Conservation (phyloP, 1,140 invertebrate genomes). For the Cephus cinctus region DNA sequence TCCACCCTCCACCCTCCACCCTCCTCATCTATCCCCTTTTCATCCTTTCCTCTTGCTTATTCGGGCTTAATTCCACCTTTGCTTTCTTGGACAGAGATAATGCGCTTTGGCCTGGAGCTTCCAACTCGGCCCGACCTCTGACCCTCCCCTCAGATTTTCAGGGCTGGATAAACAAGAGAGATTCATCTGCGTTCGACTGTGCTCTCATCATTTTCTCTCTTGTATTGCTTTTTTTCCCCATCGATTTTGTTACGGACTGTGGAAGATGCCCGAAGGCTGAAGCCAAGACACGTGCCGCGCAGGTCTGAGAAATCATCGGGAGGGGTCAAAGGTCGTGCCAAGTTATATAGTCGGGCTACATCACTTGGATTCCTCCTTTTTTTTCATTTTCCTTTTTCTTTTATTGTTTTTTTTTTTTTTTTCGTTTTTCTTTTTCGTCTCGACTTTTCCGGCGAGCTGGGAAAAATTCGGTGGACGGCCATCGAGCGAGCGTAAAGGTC, state of each 20-base stretch:
- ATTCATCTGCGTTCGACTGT: no score
- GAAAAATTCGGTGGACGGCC: conserved; percentile 9
- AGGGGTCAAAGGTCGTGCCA: neutral
- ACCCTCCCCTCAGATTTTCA: no score
- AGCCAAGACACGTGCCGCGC: neutral
- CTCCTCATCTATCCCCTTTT: conserved; percentile 13
- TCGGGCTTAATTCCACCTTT: conserved; percentile 26
- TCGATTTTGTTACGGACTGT: no score
- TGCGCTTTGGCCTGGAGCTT: conserved; percentile 47
- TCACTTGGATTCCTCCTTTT: neutral
- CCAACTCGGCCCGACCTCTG: no score
- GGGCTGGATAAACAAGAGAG: no score
- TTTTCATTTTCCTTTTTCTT: neutral
- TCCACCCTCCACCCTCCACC: conserved; percentile 12
- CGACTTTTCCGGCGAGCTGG: neutral
- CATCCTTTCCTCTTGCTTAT: conserved; percentile 19
- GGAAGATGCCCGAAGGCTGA: neutral
- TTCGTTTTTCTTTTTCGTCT: neutral
- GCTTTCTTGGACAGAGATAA: conserved; percentile 34
- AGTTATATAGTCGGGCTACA: neutral
- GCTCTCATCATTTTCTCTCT: no score
- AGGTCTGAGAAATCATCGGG: neutral
- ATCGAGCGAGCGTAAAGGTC: conserved; percentile 47
- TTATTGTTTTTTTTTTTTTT: neutral
- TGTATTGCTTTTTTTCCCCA: no score